Percentiles rank a stretch among this genome's conserved stretches.
Evolutionary conservation across 2,113 vertebrate species (phyloP).

Genomic region (Oxyura jamaicensis): DNA sequence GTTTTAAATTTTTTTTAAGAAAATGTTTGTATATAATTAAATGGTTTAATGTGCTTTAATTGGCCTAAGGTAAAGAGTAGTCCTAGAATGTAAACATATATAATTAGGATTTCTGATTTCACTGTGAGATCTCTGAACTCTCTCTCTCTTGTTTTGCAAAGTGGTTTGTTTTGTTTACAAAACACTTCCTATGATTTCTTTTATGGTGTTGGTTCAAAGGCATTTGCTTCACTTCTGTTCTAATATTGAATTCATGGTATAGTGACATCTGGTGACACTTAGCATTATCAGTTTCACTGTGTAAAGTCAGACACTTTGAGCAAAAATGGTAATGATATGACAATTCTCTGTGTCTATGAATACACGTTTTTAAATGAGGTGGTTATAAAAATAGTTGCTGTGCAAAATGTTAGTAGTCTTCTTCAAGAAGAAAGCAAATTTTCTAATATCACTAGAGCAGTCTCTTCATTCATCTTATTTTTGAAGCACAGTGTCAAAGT

Average conservation of each 20-base stretch:
- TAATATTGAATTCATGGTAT: constrained; percentile 39
- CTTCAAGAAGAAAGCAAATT: constrained; percentile 85
- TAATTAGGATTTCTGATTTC: constrained; percentile 77
- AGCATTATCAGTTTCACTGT: constrained; percentile 69
- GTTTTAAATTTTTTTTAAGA: constrained; percentile 53
- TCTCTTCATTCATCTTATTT: constrained; percentile 77
- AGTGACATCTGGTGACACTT: constrained; percentile 70
- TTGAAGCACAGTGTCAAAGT: constrained; percentile 78
- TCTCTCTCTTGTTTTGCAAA: constrained; percentile 65
- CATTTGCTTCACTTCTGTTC: constrained; percentile 68
- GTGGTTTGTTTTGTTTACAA: constrained; percentile 62
- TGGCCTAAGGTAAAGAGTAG: constrained; percentile 73
- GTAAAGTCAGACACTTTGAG: constrained; percentile 70
- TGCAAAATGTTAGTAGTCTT: constrained; percentile 87
- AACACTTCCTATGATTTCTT: constrained; percentile 56
- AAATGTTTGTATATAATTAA: constrained; percentile 73
- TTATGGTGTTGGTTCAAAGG: constrained; percentile 63
- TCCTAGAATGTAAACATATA: constrained; percentile 76
- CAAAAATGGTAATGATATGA: constrained; percentile 60
- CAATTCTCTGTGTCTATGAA: constrained; percentile 66
- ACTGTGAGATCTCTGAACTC: constrained; percentile 79
- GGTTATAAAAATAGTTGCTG: constrained; percentile 84
- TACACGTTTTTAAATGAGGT: constrained; percentile 78
- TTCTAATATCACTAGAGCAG: constrained; percentile 79
- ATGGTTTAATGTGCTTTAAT: constrained; percentile 78